Evolutionary conservation across 2,888 invertebrate genomes (phyloP), one percentile per base, ranked within the genome.

Genomic region (Pseudococcus jackbeardsleyi): DNA sequence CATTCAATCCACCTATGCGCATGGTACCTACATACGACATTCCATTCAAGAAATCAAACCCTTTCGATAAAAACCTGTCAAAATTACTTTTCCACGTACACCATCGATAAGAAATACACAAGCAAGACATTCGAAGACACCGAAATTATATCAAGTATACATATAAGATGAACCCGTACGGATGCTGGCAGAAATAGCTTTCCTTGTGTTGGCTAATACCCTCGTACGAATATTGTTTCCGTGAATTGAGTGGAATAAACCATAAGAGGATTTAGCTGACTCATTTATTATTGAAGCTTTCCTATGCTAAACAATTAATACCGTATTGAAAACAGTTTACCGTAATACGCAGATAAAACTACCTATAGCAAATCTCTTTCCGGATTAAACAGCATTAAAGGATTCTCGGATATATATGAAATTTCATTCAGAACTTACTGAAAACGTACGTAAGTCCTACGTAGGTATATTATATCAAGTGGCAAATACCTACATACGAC

Each of bases 221-320:
- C 39, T 59, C 85, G 59, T 85, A 59, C 85, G 86, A 77, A 86
- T 86, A 86, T 86, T 86, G 86, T 86, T 86, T 86, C 77, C 77
- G 86, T 42, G 72, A 86, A 86, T 86, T 86, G 86, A 77, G 72
- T 86, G 72, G 72, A 86, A 86, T 86, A 86, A 86, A 86, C 86
- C 68, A 68, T 86, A 86, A 86, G 86, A 64, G 86, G 86, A 86
- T 86, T 86, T 86, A 86, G 72, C 72, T 72, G 86, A 86, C 72
- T 86, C 86, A 86, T 86, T 86, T 86, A 86, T 86, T 72, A 72
- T 86, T 72, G 72, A 86, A 77, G 86, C 86, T 77, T 86, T 86
- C 68, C 86, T 72, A 77, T 86, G 86, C 86, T 72, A 86, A 86
- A 86, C 86, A 86, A 86, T 86, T 86, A 86, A 86, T 86, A 86